Conservation (phyloP, 2,888 invertebrate genomes). For the Nezara viridula region DNA sequence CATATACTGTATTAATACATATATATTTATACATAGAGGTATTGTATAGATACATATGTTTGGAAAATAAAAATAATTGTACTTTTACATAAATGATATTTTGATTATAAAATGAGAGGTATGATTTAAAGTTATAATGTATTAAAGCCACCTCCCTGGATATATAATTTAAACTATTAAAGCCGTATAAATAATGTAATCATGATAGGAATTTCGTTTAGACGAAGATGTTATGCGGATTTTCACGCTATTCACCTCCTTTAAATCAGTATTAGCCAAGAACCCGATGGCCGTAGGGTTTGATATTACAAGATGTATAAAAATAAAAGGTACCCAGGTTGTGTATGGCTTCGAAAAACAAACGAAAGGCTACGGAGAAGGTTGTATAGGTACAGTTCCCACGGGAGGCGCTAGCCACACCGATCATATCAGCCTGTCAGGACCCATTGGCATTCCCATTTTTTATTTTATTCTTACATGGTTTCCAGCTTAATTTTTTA, state of each 20-base stretch:
- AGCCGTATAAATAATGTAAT: no score
- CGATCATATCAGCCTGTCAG: conserved; percentile 53
- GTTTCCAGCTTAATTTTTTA: conserved; percentile 54
- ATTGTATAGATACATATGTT: no score
- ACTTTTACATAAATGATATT: no score
- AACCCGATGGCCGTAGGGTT: background rate
- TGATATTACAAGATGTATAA: conserved; percentile 21
- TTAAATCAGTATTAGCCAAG: conserved; percentile 12
- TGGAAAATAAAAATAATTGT: no score
- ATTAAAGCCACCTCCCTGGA: no score
- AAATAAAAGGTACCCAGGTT: conserved; percentile 21
- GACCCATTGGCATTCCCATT: conserved; percentile 47
- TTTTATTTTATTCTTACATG: conserved; percentile 46
- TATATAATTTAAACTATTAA: no score
- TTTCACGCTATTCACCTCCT: background rate
- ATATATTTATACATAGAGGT: no score
- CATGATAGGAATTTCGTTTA: background rate
- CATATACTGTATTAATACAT: no score
- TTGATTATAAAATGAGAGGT: no score
- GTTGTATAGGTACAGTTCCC: conserved; percentile 17
- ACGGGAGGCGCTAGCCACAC: conserved; percentile 53
- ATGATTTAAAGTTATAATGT: no score
- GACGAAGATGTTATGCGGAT: background rate
- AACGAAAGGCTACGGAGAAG: background rate
- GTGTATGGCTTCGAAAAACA: conserved; percentile 55